These are phyloP conservation scores for Atrichornis clamosus DNA, from an alignment of 2,113 vertebrate genomes.

Conservation along the genomic window DNA sequence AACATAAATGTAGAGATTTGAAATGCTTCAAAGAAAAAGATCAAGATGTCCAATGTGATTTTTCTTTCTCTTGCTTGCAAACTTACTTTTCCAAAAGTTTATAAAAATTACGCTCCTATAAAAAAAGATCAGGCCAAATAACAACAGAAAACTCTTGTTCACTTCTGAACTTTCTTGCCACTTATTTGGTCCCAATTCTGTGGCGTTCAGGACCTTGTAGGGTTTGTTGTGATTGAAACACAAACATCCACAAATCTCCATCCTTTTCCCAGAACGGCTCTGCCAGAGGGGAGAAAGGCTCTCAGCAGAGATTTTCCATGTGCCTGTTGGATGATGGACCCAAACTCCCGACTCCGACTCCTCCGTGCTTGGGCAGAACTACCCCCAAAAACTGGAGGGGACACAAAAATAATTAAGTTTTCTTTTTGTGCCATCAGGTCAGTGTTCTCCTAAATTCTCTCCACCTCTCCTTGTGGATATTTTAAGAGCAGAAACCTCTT, in stretches of 20 bases:
- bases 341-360: not conserved
- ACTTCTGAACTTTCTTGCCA: not conserved
- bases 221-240: not conserved
- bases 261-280: not conserved
- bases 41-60: not conserved
- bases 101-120: not conserved
- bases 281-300: not conserved
- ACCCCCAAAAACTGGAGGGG: not conserved
- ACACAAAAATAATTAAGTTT: not conserved
- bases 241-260: not conserved
- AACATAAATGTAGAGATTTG: not conserved
- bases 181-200: not conserved
- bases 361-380: not conserved
- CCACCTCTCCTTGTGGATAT: not conserved
- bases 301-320: not conserved
- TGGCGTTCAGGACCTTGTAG: not conserved
- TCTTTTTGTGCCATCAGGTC: not conserved
- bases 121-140: not conserved
- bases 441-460: not conserved
- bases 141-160: not conserved
- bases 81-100: not conserved
- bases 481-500: not conserved
- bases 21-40: not conserved
- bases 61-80: not conserved
- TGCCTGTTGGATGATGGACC: not conserved